Conservation (phyloP, 2,113 vertebrate genomes). For the Colossoma macropomum region DNA sequence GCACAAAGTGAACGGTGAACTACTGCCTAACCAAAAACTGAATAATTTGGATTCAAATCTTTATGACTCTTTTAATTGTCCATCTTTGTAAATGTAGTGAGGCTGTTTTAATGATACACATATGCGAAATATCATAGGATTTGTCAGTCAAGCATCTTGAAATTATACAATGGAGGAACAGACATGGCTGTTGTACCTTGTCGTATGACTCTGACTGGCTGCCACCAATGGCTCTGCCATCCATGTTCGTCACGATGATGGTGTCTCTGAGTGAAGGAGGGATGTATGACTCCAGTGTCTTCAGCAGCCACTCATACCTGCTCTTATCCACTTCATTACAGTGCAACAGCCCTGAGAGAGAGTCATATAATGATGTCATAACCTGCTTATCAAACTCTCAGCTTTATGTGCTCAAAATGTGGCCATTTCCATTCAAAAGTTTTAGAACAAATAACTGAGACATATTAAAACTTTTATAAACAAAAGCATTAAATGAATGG, state of each 20-base stretch:
- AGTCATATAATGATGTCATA: conserved; percentile 17
- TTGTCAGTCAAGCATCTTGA: not conserved
- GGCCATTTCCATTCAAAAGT: too few relatives aligned
- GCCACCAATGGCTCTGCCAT: conserved; percentile 84
- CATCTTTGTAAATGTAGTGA: too few relatives aligned
- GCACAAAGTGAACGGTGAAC: too few relatives aligned
- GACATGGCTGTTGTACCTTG: conserved; percentile 66
- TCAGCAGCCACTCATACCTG: conserved; percentile 78
- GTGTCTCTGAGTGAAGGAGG: conserved; percentile 74
- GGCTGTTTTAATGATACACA: too few relatives aligned
- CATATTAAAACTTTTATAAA: too few relatives aligned
- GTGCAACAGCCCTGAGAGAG: conserved; percentile 81
- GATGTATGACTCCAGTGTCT: conserved; percentile 92
- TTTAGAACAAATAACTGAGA: too few relatives aligned
- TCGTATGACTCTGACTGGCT: conserved; percentile 80
- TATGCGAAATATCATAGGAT: too few relatives aligned
- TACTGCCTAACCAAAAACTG: too few relatives aligned
- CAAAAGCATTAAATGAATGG: too few relatives aligned
- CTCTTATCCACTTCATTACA: conserved; percentile 88
- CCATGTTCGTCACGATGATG: conserved; percentile 80
- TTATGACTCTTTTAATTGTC: too few relatives aligned
- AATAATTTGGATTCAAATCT: too few relatives aligned
- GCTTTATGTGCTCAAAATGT: not conserved
- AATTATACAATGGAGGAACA: not conserved
- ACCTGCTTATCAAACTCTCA: not conserved